Percentiles rank a stretch among this genome's conserved stretches.
Evolutionary conservation across 2,888 invertebrate genomes (phyloP).

Genomic region (Actias luna): DNA sequence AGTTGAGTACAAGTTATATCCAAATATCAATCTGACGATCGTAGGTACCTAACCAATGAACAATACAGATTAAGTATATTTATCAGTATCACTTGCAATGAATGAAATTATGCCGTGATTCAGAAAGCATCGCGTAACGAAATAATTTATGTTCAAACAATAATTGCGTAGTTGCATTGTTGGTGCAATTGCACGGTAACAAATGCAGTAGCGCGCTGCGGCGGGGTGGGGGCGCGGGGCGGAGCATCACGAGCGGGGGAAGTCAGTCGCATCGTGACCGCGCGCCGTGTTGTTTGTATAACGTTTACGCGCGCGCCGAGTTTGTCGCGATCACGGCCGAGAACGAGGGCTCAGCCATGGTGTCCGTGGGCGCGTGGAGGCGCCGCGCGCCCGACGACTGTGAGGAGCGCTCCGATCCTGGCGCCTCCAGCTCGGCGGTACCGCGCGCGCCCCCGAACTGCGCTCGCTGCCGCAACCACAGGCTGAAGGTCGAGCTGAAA

Average conservation of each 20-base stretch:
- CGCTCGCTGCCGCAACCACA: conserved; percentile 95
- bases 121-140: conserved; percentile 3
- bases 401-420: conserved; percentile 74
- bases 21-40: neutral
- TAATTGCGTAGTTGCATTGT: conserved; percentile 42
- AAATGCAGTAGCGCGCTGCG: conserved; percentile 63
- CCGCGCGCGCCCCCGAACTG: conserved; percentile 95
- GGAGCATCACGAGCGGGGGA: conserved; percentile 47
- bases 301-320: conserved; percentile 67
- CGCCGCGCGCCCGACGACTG: conserved; percentile 74
- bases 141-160: conserved; percentile 27
- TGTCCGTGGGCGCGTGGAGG: conserved; percentile 75
- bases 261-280: conserved; percentile 71
- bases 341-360: conserved; percentile 58
- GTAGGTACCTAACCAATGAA: neutral
- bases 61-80: neutral
- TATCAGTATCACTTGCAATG: neutral
- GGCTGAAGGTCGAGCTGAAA: conserved; percentile 92
- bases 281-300: conserved; percentile 56
- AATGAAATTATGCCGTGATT: neutral
- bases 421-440: conserved; percentile 80
- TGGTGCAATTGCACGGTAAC: conserved; percentile 56
- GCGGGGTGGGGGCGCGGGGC: conserved; percentile 56
- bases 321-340: conserved; percentile 65
- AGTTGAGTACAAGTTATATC: neutral